Evolutionary conservation across 1,140 invertebrate species (phyloP), one percentile per base, ranked within the genome.

Genomic region (Arion vulgaris): DNA sequence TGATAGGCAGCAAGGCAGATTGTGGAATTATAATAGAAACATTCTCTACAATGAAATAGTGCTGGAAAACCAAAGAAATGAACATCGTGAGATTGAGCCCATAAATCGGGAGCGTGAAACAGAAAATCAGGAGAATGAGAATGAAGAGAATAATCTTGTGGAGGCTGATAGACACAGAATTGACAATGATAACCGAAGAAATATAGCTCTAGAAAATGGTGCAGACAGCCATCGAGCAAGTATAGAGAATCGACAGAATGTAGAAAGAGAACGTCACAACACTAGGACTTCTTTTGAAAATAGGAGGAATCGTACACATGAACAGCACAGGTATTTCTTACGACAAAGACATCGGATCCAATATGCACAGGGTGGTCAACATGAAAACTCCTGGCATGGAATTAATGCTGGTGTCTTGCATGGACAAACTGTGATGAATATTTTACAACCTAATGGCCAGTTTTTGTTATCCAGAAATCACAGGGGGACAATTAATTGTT

Each of bases 111-210:
- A 69, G 17, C 45, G 36, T 49, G 78, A 80, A 51, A 45, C 41
- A 28, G 78, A 80, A 71, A 80, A 80, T 71, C 11, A n/a, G n/a
- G 78, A 69, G 45, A 80, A 80, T 51, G 78, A 80, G 38, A 80
- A 80, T 80, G 78, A 80, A 51, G 78, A 80, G 32, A 80, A 80
- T 71, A 34, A 45, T 71, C n/a, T 80, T 23, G 78, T 80, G 19
- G 78, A 80, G 36, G 78, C 78, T 28, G 78, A 69, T 39, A 80
- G 62, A 36, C 78, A 80, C 23, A 69, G 78, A 28, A 32, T 80
- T 69, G 78, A 80, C 26, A 69, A 36, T 69, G 78, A 80, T 19
- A 80, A 80, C 36, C 45, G 41, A 71, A 80, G 38, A 69, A 80
- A 80, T 51, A 71, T 80, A 7, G 62, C 32, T n/a, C 4, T 66